Conservation (phyloP, 2,797 vertebrate species). For the Esox lucius region DNA sequence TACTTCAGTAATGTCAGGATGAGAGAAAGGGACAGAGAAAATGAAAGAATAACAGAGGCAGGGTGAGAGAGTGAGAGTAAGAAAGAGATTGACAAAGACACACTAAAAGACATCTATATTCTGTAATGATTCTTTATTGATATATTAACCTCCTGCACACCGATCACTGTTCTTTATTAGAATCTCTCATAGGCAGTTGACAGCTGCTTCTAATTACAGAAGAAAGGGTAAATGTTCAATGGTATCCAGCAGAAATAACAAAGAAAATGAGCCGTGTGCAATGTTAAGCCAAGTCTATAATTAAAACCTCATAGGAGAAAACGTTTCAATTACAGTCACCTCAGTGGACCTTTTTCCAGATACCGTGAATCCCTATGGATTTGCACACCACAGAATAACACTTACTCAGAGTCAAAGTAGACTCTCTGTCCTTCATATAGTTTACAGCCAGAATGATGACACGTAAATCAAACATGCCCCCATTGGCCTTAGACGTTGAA, state of each 20-base stretch:
- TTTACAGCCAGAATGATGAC: not conserved
- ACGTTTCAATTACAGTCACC: conserved; percentile 29
- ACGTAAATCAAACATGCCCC: conserved; percentile 13
- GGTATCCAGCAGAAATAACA: conserved; percentile 29
- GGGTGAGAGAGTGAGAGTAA: not conserved
- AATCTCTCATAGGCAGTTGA: conserved; percentile 50
- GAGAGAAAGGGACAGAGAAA: not conserved
- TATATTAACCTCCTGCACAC: conserved; percentile 25
- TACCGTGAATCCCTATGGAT: not conserved
- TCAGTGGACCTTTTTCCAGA: conserved; percentile 3
- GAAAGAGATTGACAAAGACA: not conserved
- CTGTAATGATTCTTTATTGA: conserved; percentile 44
- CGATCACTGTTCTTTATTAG: conserved; percentile 51
- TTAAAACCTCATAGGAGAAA: conserved; percentile 27
- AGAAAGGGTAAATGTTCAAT: conserved; percentile 43
- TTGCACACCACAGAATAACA: not conserved
- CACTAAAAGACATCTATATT: conserved; percentile 18
- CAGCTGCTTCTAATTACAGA: conserved; percentile 61
- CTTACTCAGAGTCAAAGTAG: not conserved
- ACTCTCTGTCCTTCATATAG: not conserved
- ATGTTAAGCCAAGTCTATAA: conserved; percentile 35
- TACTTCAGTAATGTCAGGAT: not conserved
- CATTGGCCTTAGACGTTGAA: not conserved
- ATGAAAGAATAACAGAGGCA: conserved; percentile 12
- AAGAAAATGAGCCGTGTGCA: conserved; percentile 7